Evolutionary conservation across 2,888 invertebrate species (phyloP), one percentile per base, ranked within the genome.

Genomic region (Athalia cordata): DNA sequence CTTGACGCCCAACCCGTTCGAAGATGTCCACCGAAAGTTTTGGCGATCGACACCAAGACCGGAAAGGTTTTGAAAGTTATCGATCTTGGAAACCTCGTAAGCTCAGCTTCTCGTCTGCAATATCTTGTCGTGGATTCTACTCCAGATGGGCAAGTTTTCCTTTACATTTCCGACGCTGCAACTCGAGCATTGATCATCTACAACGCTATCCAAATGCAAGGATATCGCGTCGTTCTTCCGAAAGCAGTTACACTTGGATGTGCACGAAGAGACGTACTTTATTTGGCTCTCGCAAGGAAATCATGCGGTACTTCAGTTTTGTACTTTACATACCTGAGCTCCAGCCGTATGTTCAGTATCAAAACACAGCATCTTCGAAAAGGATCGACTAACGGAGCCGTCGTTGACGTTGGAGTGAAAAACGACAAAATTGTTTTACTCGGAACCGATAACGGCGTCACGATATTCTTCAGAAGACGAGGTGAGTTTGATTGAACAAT

Each of bases 111-210:
- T 0, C 92, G 94, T 11, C 90, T 95, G 45, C 96, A 96, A 86
- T 94, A 95, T 84, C 87, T 96, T 62, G 92, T 92, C 0, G 93
- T 94, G 3, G 95, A 96, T 83, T 94, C 95, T 85, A 91, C 92
- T 0, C 85, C 91, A 9, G 93, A 93, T 78, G 94, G 93, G 4
- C 92, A 92, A 66, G 92, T 93, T 47, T 94, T 92, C 85, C 91
- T 94, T 84, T 92, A 89, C 90, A 90, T 91, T 15, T 93, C 94
- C 61, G 96, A 96, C 86, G 95, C 95, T 0, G 93, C 94, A 0
- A 93, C 93, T 61, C 92, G 95, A 3, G 85, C 87, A 47, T 88
- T 91, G 90, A 85, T 93, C 88, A 89, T 93, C 4, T 92, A 92
- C 85, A 92, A 93, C 82, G 91, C 92, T 0, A 82, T 81, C 8